Evolutionary conservation across 2,888 invertebrate species (phyloP).

Genomic region (Leptothorax acervorum): DNA sequence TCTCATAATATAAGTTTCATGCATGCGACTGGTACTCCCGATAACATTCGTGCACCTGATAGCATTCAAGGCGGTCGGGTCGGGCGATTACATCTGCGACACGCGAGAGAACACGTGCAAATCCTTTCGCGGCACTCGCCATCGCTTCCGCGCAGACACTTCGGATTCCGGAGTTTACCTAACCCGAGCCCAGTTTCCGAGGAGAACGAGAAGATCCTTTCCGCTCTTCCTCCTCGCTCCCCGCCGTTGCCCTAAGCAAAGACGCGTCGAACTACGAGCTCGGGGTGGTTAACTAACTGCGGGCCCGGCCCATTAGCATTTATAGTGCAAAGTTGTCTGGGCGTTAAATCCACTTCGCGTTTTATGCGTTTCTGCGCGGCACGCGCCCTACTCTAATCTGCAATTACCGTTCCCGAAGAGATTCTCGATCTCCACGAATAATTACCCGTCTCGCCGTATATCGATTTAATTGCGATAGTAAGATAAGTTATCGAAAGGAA

Average conservation of each 20-base stretch:
- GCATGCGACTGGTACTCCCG: neutral
- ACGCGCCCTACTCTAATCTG: slow-evolving; percentile 63
- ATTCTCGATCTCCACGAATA: slow-evolving; percentile 42
- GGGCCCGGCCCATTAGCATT: slow-evolving; percentile 76
- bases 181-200: slow-evolving; percentile 50
- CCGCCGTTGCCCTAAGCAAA: slow-evolving; percentile 58
- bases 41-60: slow-evolving; percentile 30
- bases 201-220: slow-evolving; percentile 62
- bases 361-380: slow-evolving; percentile 65
- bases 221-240: neutral
- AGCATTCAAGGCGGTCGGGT: slow-evolving; percentile 34
- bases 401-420: slow-evolving; percentile 59
- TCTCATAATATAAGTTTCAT: neutral
- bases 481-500: slow-evolving; percentile 4
- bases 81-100: slow-evolving; percentile 44
- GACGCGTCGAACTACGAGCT: slow-evolving; percentile 66
- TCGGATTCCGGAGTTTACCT: slow-evolving; percentile 64
- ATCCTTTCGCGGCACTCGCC: slow-evolving; percentile 55
- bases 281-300: slow-evolving; percentile 70
- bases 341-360: slow-evolving; percentile 73
- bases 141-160: slow-evolving; percentile 54
- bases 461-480: slow-evolving; percentile 44
- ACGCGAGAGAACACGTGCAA: slow-evolving; percentile 54
- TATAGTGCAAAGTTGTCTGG: slow-evolving; percentile 79
- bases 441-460: slow-evolving; percentile 13